Base-by-base conservation (phyloP, 2,113 vertebrate species). In the Pangasianodon hypophthalmus region DNA sequence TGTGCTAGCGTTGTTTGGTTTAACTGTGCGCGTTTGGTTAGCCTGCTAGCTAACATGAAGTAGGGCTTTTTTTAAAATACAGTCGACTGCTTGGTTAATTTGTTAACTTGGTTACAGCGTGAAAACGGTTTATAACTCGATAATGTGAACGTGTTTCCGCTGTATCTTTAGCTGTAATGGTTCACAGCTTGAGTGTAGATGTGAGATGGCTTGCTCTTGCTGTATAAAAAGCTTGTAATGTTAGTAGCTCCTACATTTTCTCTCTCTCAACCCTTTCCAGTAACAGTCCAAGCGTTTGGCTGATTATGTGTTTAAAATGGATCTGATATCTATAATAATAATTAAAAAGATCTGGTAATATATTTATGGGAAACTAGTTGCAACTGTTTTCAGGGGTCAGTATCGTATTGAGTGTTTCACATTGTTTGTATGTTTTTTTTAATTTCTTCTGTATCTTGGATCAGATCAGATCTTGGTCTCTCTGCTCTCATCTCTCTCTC, bases 401-500 rank as follows among this genome's bases (percentile, higher is more conserved):
- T n/a, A 14, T 80, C 11, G 14, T 80, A 8, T n/a, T 32, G 6
- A 81, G 48, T 32, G 4, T 80, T 80, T 50, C 13, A 50, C 1
- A 44, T 52, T 50, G 46, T 19, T n/a, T 82, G 50, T 11, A 37
- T 37, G 13, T 44, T 1, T 52, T 18, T 19, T 16, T n/a, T 4
- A 67, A 60, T 7, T 1, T 29, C 4, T 69, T 4, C 37, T 37
- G 37, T n/a, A 7, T 60, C 54, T 60, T 56, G 48, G 16, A 16
- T 54, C 85, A 41, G 16, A 44, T 41, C 85, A 77, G 50, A 86
- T 71, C 69, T 21, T 26, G 13, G 13, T 2, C 52, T 58, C 19
- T 93, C 91, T 92, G 94, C 95, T 95, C 96, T 96, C 96, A 46
- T 44, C 37, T 44, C 94, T 95, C 46, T 21, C 93, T 95, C 95